Conservation (phyloP, 1,140 invertebrate genomes). For the Drosophila arawakana region DNA sequence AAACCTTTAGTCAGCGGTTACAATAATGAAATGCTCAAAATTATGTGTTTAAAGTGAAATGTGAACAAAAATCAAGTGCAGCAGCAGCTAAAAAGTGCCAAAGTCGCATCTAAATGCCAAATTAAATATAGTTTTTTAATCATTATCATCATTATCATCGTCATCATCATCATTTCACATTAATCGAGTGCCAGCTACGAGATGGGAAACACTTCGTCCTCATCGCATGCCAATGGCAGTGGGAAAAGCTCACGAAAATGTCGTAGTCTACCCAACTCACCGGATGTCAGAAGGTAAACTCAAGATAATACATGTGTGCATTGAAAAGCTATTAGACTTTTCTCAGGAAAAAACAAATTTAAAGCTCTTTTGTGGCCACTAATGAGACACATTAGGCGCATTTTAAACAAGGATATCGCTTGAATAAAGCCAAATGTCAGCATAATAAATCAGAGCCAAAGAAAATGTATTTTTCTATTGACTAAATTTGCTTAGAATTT, state of each 20-base stretch:
- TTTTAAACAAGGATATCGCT: conserved; percentile 43
- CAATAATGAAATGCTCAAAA: not conserved
- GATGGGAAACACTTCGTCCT: conserved; percentile 86
- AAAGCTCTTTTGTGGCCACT: conserved; percentile 49
- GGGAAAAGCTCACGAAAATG: conserved; percentile 85
- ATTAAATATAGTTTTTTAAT: conserved; percentile 51
- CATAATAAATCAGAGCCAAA: conserved; percentile 68
- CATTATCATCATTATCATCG: conserved; percentile 17
- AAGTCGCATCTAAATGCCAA: conserved; percentile 70
- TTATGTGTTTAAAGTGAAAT: conserved; percentile 26
- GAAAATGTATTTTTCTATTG: conserved; percentile 17
- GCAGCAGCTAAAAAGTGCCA: conserved; percentile 57
- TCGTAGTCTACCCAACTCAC: conserved; percentile 88
- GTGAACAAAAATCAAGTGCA: conserved; percentile 15
- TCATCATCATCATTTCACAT: conserved; percentile 16
- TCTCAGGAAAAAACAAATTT: conserved; percentile 31
- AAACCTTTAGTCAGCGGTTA: not conserved
- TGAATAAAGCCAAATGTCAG: conserved; percentile 69
- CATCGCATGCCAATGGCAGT: conserved; percentile 67
- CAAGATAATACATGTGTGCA: conserved; percentile 5
- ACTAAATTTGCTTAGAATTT: conserved; percentile 68
- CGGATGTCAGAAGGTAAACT: conserved; percentile 87
- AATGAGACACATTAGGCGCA: conserved; percentile 70
- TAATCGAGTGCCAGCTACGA: conserved; percentile 12
- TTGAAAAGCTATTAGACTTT: conserved; percentile 27